These are phyloP conservation scores for Plusia festucae DNA, from an alignment of 2,888 invertebrate species.

Conservation along the genomic window DNA sequence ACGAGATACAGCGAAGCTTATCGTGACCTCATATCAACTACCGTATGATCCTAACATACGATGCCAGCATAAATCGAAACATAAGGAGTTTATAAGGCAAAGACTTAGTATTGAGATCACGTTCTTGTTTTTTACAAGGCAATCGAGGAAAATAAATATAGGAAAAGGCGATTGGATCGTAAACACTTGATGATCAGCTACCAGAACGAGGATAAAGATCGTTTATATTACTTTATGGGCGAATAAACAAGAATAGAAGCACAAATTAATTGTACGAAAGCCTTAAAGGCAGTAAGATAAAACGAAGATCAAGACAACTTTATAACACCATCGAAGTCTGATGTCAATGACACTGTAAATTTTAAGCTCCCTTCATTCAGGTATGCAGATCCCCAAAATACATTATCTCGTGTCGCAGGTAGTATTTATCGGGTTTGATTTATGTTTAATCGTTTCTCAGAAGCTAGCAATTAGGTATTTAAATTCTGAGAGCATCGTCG, in stretches of 20 bases:
- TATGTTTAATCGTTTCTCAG: conserved; percentile 7
- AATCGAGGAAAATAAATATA: conserved; percentile 39
- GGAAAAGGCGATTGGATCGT: conserved; percentile 28
- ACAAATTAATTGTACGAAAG: neutral
- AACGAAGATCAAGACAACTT: neutral
- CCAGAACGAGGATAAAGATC: conserved; percentile 27
- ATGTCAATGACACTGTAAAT: conserved; percentile 10
- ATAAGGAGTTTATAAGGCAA: neutral
- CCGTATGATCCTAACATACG: neutral
- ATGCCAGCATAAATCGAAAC: neutral
- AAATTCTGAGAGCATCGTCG: conserved; percentile 1
- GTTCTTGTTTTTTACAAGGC: conserved; percentile 9
- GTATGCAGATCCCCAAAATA: conserved; percentile 2
- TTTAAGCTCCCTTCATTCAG: neutral
- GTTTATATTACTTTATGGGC: conserved; percentile 31
- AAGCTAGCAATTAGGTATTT: conserved; percentile 2
- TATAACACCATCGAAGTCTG: neutral
- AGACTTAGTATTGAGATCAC: conserved; percentile 31
- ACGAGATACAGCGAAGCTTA: conserved; percentile 1
- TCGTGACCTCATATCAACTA: neutral
- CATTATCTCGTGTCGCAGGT: conserved; percentile 6
- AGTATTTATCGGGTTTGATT: conserved; percentile 1
- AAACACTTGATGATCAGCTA: conserved; percentile 44
- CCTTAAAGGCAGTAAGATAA: neutral
- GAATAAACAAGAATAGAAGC: conserved; percentile 21